phyloP scores from a whole-genome alignment of 2,888 invertebrate species.

The Phaedon cochleariae region DNA sequence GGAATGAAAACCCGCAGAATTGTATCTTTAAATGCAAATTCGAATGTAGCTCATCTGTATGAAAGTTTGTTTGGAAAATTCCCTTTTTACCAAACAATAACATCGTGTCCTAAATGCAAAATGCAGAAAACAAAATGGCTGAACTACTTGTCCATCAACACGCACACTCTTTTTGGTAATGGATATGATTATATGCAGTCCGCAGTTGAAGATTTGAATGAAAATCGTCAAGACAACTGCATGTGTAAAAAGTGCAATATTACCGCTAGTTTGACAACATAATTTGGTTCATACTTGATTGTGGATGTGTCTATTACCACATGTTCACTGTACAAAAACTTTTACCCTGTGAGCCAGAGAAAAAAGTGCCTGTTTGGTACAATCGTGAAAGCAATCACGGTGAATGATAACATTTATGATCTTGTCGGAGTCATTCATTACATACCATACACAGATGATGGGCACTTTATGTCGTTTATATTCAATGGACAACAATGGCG shows the following conservation, averaged over 20 bases:
- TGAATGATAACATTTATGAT: neutral
- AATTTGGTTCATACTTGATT: neutral
- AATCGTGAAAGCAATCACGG: neutral
- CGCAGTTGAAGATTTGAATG: neutral
- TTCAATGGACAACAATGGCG: neutral
- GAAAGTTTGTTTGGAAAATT: neutral
- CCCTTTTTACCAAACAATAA: neutral
- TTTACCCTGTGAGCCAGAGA: neutral
- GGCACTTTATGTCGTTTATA: neutral
- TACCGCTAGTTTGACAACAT: neutral
- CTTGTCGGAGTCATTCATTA: neutral
- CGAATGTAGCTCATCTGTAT: neutral
- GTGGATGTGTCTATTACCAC: neutral
- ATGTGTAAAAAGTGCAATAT: neutral
- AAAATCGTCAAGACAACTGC: neutral
- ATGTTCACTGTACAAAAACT: neutral
- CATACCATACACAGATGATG: neutral
- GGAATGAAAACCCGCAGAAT: neutral
- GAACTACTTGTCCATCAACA: neutral
- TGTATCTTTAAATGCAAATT: neutral
- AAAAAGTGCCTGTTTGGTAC: neutral
- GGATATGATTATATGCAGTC: neutral
- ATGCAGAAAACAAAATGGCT: neutral
- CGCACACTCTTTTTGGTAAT: neutral
- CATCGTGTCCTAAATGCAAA: neutral